Base-by-base conservation (phyloP, 2,888 invertebrate genomes). In the Dryobota labecula region DNA sequence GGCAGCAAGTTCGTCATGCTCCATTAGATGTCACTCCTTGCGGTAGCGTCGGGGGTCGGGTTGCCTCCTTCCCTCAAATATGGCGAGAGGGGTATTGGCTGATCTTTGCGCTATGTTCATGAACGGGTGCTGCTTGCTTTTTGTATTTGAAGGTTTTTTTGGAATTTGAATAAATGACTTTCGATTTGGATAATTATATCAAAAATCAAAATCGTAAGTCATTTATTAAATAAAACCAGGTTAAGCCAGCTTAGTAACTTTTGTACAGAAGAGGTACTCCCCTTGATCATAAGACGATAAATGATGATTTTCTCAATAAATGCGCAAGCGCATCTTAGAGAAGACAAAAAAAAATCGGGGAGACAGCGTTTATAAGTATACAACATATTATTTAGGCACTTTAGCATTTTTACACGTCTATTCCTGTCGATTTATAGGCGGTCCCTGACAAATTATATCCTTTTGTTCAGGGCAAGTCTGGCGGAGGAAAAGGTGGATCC, bases 401-500 rank as follows among this genome's bases (percentile, higher is more conserved):
- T 11, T 13, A 38, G 20, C 20, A 30, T 43, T 27, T 43, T 58
- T 20, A 18, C 24, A 20, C 9, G 6, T 38, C 20, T 41, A 24
- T 41, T 41, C 15, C 8, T 60, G 13, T 11, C 24, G 0, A 36
- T 24, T 47, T 41, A 20, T 27, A 24, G 2, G 20, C 18, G 11
- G 7, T 47, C 27, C 27, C 27, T 24, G 24, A 57, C 15, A n/a
- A 38, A 47, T 11, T 1, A 13, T 2, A 15, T 45, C 60, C 9
- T 11, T 61, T 30, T 81, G 36, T 60, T 62, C 24, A 78, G 76
- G 74, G 80, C 20, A 80, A 80, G 33, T 80, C 80, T 65, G 60
- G 82, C 2, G 82, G 94, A 67, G 87, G 91, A 2, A 94, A 94
- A 77, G 89, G 94, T n/a, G 82, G 92, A 7, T 87, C 91, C 5